Percentiles rank a stretch among this genome's conserved stretches.
Conservation (phyloP, 2,888 invertebrate genomes). For the Suillia variegata region DNA sequence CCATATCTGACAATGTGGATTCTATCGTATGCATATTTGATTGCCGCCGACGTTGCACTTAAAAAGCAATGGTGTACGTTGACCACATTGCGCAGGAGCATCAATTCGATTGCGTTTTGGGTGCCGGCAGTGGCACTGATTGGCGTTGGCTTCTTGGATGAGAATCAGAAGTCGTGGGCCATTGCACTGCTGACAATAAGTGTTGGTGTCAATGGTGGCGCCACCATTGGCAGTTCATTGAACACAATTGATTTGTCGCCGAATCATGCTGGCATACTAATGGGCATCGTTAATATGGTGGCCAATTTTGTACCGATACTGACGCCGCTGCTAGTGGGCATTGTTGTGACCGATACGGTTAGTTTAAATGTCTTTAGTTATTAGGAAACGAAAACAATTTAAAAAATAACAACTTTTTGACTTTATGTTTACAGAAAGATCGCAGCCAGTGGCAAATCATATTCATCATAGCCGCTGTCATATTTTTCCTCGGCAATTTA, state of each 20-base stretch:
- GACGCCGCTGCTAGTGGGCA: conserved; percentile 66
- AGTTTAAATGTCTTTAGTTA: conserved; percentile 27
- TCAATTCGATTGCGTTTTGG: conserved; percentile 57
- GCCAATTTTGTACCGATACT: conserved; percentile 67
- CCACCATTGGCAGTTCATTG: conserved; percentile 62
- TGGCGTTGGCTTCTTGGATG: conserved; percentile 62
- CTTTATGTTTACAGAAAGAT: conserved; percentile 60
- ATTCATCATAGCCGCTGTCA: conserved; percentile 69
- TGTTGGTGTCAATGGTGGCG: conserved; percentile 59
- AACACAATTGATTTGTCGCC: conserved; percentile 70
- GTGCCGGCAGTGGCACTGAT: conserved; percentile 65
- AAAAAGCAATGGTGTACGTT: conserved; percentile 57
- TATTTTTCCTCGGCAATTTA: conserved; percentile 72
- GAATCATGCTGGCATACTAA: conserved; percentile 68
- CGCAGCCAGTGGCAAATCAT: conserved; percentile 73
- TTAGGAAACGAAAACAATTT: neutral
- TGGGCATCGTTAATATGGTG: conserved; percentile 69
- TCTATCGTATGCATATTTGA: conserved; percentile 59
- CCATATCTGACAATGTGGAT: conserved; percentile 63
- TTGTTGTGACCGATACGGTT: conserved; percentile 60
- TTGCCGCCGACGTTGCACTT: conserved; percentile 62
- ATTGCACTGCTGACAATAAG: conserved; percentile 64
- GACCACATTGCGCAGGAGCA: conserved; percentile 43
- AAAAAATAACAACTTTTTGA: too few species aligned
- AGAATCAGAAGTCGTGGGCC: conserved; percentile 57